Evolutionary conservation across 2,888 invertebrate species (phyloP).

Genomic region (Hypselothyrea guttata): DNA sequence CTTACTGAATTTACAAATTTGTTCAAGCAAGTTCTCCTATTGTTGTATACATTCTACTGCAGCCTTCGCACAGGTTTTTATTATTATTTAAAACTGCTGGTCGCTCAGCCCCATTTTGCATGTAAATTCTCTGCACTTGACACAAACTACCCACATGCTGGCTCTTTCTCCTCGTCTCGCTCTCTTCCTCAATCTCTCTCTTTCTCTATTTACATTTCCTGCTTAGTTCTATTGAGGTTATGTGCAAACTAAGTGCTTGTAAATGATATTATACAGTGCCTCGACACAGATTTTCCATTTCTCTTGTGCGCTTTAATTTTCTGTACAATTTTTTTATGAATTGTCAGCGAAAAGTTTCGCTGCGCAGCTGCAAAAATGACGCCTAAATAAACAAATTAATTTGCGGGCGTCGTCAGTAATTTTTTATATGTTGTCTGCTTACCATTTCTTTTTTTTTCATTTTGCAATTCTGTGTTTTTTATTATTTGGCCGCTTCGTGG

Average conservation of each 20-base stretch:
- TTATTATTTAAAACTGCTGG: slow-evolving; percentile 21
- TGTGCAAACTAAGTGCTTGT: slow-evolving; percentile 65
- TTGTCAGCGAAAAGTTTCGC: slow-evolving; percentile 38
- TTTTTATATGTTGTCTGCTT: slow-evolving; percentile 29
- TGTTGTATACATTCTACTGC: neutral
- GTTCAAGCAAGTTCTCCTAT: neutral
- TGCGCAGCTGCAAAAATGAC: slow-evolving; percentile 41
- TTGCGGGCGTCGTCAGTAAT: slow-evolving; percentile 52
- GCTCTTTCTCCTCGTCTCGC: neutral
- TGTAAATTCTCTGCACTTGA: slow-evolving; percentile 50
- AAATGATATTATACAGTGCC: slow-evolving; percentile 55
- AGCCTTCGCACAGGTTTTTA: slow-evolving; percentile 37
- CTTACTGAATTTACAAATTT: no score
- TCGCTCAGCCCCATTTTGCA: slow-evolving; percentile 48
- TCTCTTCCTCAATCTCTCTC: no score
- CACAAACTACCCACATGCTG: neutral
- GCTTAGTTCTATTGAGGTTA: slow-evolving; percentile 36
- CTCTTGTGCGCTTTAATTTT: slow-evolving; percentile 5
- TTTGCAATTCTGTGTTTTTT: slow-evolving; percentile 3
- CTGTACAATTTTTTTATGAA: slow-evolving; percentile 19
- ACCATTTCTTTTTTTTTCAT: slow-evolving; percentile 7
- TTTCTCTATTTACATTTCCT: no score
- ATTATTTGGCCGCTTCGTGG: slow-evolving; percentile 18
- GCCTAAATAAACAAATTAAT: slow-evolving; percentile 73
- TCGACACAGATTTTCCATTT: slow-evolving; percentile 22